Conservation (phyloP, 1,140 invertebrate genomes). For the Drosophila bocki region DNA sequence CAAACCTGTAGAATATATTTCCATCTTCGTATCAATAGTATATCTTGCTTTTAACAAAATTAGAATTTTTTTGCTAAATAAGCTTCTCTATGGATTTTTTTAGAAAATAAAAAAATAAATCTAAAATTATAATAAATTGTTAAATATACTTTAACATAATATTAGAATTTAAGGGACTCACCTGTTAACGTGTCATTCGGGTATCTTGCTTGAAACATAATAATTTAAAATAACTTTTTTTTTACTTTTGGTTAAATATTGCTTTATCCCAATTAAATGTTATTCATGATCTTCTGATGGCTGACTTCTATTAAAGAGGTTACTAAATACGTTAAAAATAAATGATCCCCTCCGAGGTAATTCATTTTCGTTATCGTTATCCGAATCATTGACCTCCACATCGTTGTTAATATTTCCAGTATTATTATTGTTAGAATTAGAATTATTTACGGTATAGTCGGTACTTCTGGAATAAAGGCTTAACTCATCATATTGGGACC, state of each 20-base stretch:
- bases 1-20: too few relatives aligned
- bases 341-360: neutral
- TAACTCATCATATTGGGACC: neutral
- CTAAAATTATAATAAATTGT: neutral
- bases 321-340: neutral
- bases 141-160: neutral
- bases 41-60: too few relatives aligned
- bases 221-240: neutral
- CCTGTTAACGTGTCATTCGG: neutral
- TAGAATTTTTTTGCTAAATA: neutral
- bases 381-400: neutral
- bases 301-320: neutral
- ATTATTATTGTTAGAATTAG: neutral
- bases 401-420: neutral
- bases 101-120: neutral
- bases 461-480: neutral
- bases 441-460: neutral
- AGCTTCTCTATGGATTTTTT: neutral
- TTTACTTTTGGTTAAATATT: neutral
- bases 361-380: neutral
- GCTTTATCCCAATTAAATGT: neutral
- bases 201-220: neutral
- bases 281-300: neutral
- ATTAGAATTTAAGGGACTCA: neutral
- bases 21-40: too few relatives aligned